These are phyloP conservation scores for Channa striata DNA, from an alignment of 2,797 vertebrate species.

Conservation along the genomic window DNA sequence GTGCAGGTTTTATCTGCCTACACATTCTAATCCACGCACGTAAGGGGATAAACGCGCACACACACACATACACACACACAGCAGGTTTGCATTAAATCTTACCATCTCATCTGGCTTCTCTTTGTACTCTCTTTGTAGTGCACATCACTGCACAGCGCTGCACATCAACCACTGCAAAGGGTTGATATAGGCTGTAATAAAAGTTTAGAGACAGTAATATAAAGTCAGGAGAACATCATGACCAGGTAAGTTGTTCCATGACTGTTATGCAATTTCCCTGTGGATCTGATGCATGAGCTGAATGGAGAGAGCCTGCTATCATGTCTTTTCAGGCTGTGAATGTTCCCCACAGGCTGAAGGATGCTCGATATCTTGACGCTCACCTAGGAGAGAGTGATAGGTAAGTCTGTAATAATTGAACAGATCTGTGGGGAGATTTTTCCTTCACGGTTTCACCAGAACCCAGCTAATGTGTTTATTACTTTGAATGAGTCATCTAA, in stretches of 20 bases:
- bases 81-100: conserved; percentile 42
- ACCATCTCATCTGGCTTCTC: conserved; percentile 27
- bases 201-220: conserved; percentile 46
- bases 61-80: conserved; percentile 28
- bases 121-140: conserved; percentile 47
- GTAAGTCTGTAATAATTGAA: neutral
- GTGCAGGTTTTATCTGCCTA: conserved; percentile 25
- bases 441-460: too few relatives aligned
- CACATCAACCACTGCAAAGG: conserved; percentile 21
- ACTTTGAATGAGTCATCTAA: too few relatives aligned
- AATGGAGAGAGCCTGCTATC: conserved; percentile 8
- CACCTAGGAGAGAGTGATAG: conserved; percentile 5
- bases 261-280: neutral
- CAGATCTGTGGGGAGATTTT: neutral
- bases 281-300: conserved; percentile 23
- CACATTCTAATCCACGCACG: conserved; percentile 24
- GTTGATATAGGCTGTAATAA: conserved; percentile 59
- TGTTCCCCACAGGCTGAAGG: conserved; percentile 13
- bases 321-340: neutral
- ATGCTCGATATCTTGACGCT: conserved; percentile 9
- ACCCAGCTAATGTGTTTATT: too few relatives aligned
- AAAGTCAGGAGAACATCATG: conserved; percentile 39
- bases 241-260: conserved; percentile 34
- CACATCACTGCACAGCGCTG: conserved; percentile 21
- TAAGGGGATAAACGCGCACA: neutral